A percentile compares a stretch with the other conserved stretches of the same genome.
Evolutionary conservation across 1,140 invertebrate genomes (phyloP).

Genomic region (Solenopsis fugax): DNA sequence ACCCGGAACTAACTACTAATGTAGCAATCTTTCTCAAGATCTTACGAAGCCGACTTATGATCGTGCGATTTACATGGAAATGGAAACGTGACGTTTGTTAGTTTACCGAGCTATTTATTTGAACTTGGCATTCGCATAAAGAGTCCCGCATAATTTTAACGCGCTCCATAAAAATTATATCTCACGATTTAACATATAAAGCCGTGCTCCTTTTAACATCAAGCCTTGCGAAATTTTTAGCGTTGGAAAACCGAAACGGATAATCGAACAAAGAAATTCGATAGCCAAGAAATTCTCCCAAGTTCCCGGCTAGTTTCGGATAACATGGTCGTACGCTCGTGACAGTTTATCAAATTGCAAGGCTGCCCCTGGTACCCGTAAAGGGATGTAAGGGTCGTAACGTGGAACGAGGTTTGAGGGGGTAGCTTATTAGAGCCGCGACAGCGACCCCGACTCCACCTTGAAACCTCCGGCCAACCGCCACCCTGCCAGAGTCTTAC

Average conservation of each 20-base stretch:
- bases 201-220: not conserved
- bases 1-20: slow-evolving; percentile 84
- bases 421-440: slow-evolving; percentile 78
- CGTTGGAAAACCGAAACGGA: slow-evolving; percentile 61
- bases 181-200: not conserved
- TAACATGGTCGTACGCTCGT: slow-evolving; percentile 61
- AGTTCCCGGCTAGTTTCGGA: slow-evolving; percentile 62
- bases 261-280: slow-evolving; percentile 50
- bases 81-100: slow-evolving; percentile 61
- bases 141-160: not conserved
- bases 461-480: slow-evolving; percentile 78
- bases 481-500: slow-evolving; percentile 75
- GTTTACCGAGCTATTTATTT: not conserved
- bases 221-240: not conserved
- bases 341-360: slow-evolving; percentile 80
- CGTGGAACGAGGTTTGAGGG: slow-evolving; percentile 74
- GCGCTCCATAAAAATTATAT: not conserved
- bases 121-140: not conserved
- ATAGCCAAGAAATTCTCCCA: slow-evolving; percentile 53
- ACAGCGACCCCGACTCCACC: slow-evolving; percentile 74
- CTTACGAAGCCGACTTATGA: slow-evolving; percentile 82
- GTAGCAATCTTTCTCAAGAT: slow-evolving; percentile 81
- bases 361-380: slow-evolving; percentile 66
- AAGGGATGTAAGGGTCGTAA: slow-evolving; percentile 78
- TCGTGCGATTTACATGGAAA: slow-evolving; percentile 83